Conservation (phyloP, 2,888 invertebrate species). For the Vandiemenella viatica region DNA sequence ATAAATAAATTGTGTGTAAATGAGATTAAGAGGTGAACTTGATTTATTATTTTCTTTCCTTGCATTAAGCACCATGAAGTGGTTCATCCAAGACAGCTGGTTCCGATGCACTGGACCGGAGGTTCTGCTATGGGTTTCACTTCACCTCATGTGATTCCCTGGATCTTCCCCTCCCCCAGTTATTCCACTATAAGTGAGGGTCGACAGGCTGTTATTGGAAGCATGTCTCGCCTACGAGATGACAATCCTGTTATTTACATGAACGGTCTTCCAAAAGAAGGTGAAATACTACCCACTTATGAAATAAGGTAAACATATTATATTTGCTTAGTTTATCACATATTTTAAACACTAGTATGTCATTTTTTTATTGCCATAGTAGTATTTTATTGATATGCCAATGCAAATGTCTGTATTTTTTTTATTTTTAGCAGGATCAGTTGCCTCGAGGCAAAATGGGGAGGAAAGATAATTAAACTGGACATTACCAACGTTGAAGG, state of each 20-base stretch:
- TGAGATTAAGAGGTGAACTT: too few species aligned
- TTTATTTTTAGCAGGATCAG: too few species aligned
- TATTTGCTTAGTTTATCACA: too few species aligned
- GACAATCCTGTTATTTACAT: conserved; percentile 58
- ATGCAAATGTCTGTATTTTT: too few species aligned
- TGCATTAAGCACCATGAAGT: background rate
- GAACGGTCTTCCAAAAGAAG: conserved; percentile 50
- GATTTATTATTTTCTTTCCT: too few species aligned
- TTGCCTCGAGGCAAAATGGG: too few species aligned
- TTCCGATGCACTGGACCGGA: conserved; percentile 49
- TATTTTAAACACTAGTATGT: too few species aligned
- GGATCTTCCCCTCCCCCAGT: conserved; percentile 42
- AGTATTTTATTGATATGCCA: too few species aligned
- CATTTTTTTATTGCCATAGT: too few species aligned
- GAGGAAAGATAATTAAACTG: too few species aligned
- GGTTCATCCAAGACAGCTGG: conserved; percentile 33
- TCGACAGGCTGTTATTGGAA: conserved; percentile 38
- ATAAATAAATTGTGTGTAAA: too few species aligned
- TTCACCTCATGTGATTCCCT: conserved; percentile 38
- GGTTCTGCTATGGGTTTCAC: conserved; percentile 25
- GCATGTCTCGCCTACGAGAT: conserved; percentile 42
- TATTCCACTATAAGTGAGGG: conserved; percentile 33
- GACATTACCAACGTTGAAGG: too few species aligned
- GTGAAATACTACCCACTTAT: conserved; percentile 45
- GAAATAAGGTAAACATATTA: conserved; percentile 38